These are phyloP conservation scores for Xenus cinereus DNA, from an alignment of 2,113 vertebrate species.

Conservation along the genomic window DNA sequence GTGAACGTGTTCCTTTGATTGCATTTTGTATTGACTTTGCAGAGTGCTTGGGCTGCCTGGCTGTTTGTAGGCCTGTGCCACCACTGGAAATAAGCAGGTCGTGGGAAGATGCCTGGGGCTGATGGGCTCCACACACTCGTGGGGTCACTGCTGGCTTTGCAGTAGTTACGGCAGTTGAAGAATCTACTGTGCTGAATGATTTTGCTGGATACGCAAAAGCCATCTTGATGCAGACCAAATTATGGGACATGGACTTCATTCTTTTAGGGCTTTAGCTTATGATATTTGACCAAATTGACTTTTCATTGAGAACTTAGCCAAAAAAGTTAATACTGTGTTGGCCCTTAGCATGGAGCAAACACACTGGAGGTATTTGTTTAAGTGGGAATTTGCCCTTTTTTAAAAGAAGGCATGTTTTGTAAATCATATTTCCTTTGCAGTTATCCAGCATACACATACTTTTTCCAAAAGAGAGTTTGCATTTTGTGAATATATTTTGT, in stretches of 20 bases:
- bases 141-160: background rate
- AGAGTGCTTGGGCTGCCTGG: background rate
- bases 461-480: background rate
- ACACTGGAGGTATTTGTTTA: background rate
- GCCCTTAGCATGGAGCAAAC: background rate
- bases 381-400: background rate
- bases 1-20: background rate
- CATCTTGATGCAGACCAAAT: background rate
- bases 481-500: background rate
- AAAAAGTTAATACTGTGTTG: background rate
- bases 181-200: background rate
- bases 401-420: background rate
- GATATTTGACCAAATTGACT: background rate
- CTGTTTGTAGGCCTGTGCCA: background rate
- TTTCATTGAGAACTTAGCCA: background rate
- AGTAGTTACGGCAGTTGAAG: background rate
- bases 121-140: accelerated
- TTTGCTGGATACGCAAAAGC: background rate
- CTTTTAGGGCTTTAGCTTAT: background rate
- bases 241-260: background rate
- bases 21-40: background rate
- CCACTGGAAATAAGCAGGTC: background rate
- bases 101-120: background rate
- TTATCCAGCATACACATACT: background rate
- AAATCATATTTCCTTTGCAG: background rate